Evolutionary conservation across 1,140 invertebrate genomes (phyloP).

Genomic region (Drosophila paulistorum): DNA sequence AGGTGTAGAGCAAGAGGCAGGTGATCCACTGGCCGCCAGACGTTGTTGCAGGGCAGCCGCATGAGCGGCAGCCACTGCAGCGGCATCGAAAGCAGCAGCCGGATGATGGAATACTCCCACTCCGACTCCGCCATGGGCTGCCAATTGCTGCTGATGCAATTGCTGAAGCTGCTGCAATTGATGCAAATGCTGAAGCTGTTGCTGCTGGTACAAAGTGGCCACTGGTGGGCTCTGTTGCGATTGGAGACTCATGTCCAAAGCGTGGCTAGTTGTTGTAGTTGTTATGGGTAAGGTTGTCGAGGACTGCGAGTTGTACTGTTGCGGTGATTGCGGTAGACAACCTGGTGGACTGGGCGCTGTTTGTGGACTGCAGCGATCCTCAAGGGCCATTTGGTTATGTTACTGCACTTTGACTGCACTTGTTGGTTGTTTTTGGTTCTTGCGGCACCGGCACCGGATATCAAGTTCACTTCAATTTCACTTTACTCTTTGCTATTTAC

Average conservation of each 20-base stretch:
- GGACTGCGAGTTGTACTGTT: conserved; percentile 20
- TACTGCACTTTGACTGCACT: conserved; percentile 32
- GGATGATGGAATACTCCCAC: conserved; percentile 74
- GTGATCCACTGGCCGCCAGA: conserved; percentile 58
- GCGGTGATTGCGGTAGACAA: conserved; percentile 61
- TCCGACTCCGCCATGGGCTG: conserved; percentile 39
- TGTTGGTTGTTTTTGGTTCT: conserved; percentile 18
- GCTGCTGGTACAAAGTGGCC: conserved; percentile 65
- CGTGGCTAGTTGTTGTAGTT: conserved; percentile 27
- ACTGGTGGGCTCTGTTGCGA: conserved; percentile 40
- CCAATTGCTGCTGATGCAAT: conserved; percentile 76
- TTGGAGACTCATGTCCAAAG: conserved; percentile 70
- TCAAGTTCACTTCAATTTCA: conserved; percentile 26
- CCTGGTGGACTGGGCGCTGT: conserved; percentile 84
- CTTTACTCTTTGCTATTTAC: conserved; percentile 26
- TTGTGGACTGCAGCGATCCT: conserved; percentile 86
- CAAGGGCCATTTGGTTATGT: conserved; percentile 84
- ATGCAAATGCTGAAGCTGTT: conserved; percentile 75
- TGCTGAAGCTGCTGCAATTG: conserved; percentile 78
- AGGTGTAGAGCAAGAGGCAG: conserved; percentile 73
- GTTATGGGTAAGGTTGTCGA: conserved; percentile 20
- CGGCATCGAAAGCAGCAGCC: conserved; percentile 62
- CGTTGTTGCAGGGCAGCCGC: conserved; percentile 72
- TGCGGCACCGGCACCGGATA: conserved; percentile 8
- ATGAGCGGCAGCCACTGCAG: conserved; percentile 57